Percentiles rank a stretch among this genome's conserved stretches.
These are phyloP conservation scores for Sus cebifrons DNA, from an alignment of 2,797 vertebrate species.

Conservation along the genomic window DNA sequence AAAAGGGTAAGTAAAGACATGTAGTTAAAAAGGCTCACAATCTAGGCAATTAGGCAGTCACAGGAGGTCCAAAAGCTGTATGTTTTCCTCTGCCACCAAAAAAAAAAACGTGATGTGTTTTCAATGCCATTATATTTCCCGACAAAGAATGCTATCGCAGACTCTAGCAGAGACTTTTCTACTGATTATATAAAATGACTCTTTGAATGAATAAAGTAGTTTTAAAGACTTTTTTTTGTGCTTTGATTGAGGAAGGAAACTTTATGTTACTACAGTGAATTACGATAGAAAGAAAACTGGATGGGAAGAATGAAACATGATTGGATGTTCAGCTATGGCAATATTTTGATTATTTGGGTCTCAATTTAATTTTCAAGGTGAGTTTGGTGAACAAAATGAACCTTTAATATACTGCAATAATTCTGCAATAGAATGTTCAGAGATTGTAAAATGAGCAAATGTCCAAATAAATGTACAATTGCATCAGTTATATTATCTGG, in stretches of 20 bases:
- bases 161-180: background rate
- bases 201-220: conserved; percentile 23
- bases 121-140: background rate
- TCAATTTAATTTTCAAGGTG: background rate
- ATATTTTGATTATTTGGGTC: background rate
- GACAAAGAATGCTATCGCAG: background rate
- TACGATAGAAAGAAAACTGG: background rate
- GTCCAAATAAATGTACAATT: background rate
- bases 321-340: background rate
- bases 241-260: background rate
- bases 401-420: background rate
- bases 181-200: background rate
- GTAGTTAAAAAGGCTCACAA: background rate
- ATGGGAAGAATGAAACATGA: background rate
- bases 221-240: conserved; percentile 3
- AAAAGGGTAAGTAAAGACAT: background rate
- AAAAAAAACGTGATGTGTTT: background rate
- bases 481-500: background rate
- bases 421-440: background rate
- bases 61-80: background rate
- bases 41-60: background rate
- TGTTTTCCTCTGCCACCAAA: background rate
- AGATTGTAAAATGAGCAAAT: background rate
- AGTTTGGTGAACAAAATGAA: background rate
- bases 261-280: background rate